A percentile compares a stretch with the other conserved stretches of the same genome.
These are phyloP conservation scores for Turritopsis dohrnii DNA, from an alignment of 30 jellyfish, hydroid and myxozoan genomes.

Conservation along the genomic window DNA sequence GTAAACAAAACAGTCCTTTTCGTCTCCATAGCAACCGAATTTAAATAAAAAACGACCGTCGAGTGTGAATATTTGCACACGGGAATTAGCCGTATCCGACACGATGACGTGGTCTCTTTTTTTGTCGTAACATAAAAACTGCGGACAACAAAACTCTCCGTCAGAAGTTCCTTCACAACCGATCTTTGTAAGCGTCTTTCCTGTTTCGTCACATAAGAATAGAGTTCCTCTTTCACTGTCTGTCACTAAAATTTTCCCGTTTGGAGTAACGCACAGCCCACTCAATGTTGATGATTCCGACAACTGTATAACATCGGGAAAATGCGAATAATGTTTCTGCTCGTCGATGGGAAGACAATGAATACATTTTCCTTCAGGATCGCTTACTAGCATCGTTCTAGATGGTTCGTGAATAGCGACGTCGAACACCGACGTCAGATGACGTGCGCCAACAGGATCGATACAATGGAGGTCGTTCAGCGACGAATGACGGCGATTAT, in stretches of 20 bases:
- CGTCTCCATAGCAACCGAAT: conserved; percentile 26
- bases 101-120: conserved; percentile 16
- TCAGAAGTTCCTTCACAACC: conserved; percentile 29
- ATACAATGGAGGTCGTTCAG: too few species aligned
- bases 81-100: conserved; percentile 38
- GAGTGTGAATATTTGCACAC: conserved; percentile 30
- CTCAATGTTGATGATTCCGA: conserved; percentile 17
- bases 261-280: conserved; percentile 33
- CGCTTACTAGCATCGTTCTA: conserved; percentile 11
- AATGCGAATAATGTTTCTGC: not conserved
- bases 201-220: conserved; percentile 21
- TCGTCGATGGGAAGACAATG: not conserved
- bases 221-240: conserved; percentile 26
- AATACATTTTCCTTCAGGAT: conserved; percentile 11
- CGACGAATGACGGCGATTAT: not conserved
- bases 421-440: conserved; percentile 13
- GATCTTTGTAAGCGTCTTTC: conserved; percentile 4
- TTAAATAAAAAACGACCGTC: conserved; percentile 29
- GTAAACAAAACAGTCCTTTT: conserved; percentile 20
- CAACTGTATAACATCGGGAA: not conserved
- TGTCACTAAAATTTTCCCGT: conserved; percentile 12
- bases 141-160: conserved; percentile 39
- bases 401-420: conserved; percentile 15
- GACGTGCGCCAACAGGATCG: not conserved
- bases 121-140: conserved; percentile 28